phyloP scores from a whole-genome alignment of 2,888 invertebrate genomes.

The Chloromyia formosa region DNA sequence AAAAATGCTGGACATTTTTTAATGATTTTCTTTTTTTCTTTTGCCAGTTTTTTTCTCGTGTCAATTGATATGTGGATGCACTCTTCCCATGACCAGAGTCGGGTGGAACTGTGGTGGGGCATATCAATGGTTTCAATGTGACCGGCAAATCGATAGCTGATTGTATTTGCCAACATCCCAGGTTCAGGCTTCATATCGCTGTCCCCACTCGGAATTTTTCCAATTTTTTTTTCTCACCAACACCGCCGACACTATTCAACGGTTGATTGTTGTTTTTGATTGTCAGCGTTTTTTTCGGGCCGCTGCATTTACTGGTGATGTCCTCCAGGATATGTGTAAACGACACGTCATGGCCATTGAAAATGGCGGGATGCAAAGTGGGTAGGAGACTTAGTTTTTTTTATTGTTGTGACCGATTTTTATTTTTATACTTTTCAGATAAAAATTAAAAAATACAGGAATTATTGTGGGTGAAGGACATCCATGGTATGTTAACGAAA shows the following conservation, averaged over 20 bases:
- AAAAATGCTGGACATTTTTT: background rate
- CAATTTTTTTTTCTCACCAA: conserved; percentile 11
- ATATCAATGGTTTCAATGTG: background rate
- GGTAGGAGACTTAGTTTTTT: conserved; percentile 17
- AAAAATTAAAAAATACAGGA: conserved; percentile 46
- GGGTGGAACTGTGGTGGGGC: background rate
- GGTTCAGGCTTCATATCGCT: conserved; percentile 15
- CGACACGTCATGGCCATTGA: conserved; percentile 3
- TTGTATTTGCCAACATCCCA: conserved; percentile 25
- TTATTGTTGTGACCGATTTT: conserved; percentile 36
- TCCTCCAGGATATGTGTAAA: conserved; percentile 14
- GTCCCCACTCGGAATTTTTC: conserved; percentile 22
- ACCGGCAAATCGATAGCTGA: conserved; percentile 40
- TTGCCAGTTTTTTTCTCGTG: background rate
- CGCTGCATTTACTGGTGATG: conserved; percentile 4
- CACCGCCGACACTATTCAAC: background rate
- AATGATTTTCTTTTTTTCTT: conserved; percentile 20
- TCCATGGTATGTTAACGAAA: conserved; percentile 41
- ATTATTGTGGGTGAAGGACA: conserved; percentile 50
- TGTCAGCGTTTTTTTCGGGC: background rate
- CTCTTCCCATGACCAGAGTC: background rate
- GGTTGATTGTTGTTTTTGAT: background rate
- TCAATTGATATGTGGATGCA: conserved; percentile 32
- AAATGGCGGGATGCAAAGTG: background rate
- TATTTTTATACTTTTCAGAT: conserved; percentile 39